Percentiles rank a stretch among this genome's conserved stretches.
These are phyloP conservation scores for Pasiphila rectangulata DNA, from an alignment of 2,888 invertebrate genomes.

Conservation along the genomic window DNA sequence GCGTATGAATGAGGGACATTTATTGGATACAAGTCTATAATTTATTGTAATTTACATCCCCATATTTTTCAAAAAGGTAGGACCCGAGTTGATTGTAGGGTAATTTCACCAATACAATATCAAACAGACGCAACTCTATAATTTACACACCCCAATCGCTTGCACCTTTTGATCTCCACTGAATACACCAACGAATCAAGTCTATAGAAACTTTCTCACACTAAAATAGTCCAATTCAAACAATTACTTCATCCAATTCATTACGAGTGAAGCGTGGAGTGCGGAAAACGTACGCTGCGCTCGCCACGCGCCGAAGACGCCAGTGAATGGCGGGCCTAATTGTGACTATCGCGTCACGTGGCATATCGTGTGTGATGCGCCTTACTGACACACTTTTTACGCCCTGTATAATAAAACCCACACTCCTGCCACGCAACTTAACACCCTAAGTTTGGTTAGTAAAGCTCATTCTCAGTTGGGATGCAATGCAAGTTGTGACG, in stretches of 20 bases:
- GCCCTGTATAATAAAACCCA: neutral
- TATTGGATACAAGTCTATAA: too few species aligned
- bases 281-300: conserved; percentile 42
- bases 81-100: conserved; percentile 2
- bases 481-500: conserved; percentile 5
- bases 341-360: conserved; percentile 67
- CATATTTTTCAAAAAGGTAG: neutral
- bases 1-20: too few species aligned
- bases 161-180: conserved; percentile 25
- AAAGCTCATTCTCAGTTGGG: conserved; percentile 16
- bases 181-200: conserved; percentile 19
- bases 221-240: conserved; percentile 43
- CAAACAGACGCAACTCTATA: conserved; percentile 13
- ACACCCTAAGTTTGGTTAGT: fast-evolving
- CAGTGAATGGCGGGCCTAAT: conserved; percentile 69
- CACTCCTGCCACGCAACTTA: neutral
- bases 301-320: conserved; percentile 38
- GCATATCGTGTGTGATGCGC: conserved; percentile 41
- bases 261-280: conserved; percentile 54
- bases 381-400: conserved; percentile 36
- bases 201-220: conserved; percentile 36
- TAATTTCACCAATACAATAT: conserved; percentile 8
- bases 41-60: neutral
- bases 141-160: conserved; percentile 16
- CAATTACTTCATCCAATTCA: conserved; percentile 67